Percentiles rank a stretch among this genome's conserved stretches.
Evolutionary conservation across 2,888 invertebrate genomes (phyloP).

Genomic region (Panzeria rudis): DNA sequence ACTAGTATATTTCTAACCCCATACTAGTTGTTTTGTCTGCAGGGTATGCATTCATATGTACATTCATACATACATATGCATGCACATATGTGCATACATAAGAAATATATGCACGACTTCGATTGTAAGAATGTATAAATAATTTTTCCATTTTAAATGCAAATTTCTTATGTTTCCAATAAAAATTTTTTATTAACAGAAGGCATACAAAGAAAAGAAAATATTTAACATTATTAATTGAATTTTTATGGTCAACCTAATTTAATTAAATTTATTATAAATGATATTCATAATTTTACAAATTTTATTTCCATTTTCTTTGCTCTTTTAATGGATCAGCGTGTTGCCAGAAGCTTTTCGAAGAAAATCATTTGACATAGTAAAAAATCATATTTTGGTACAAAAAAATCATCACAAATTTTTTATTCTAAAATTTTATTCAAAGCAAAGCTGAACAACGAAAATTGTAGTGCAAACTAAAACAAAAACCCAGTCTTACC

Average conservation of each 20-base stretch:
- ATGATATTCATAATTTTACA: slow-evolving; percentile 29
- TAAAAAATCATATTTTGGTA: no score
- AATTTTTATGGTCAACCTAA: slow-evolving; percentile 29
- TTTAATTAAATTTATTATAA: slow-evolving; percentile 46
- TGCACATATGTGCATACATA: not conserved
- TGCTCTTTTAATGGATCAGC: slow-evolving; percentile 12
- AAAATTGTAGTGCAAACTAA: no score
- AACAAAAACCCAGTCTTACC: no score
- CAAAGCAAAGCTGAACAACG: no score
- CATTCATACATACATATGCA: not conserved
- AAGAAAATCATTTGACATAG: no score
- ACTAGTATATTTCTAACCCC: no score
- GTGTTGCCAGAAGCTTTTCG: no score
- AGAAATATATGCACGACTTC: not conserved
- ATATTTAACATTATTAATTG: slow-evolving; percentile 30
- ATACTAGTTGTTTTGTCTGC: no score
- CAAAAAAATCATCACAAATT: no score
- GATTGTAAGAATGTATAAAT: not conserved
- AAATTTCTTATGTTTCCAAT: slow-evolving; percentile 4
- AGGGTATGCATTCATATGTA: not conserved
- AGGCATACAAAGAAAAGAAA: not conserved
- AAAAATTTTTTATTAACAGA: slow-evolving; percentile 6
- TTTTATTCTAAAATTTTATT: no score
- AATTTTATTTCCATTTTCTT: slow-evolving; percentile 22
- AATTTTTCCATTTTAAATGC: slow-evolving; percentile 14